Evolutionary conservation across 2,888 invertebrate genomes (phyloP), one percentile per base, ranked within the genome.

Genomic region (Ormyrus labotus): DNA sequence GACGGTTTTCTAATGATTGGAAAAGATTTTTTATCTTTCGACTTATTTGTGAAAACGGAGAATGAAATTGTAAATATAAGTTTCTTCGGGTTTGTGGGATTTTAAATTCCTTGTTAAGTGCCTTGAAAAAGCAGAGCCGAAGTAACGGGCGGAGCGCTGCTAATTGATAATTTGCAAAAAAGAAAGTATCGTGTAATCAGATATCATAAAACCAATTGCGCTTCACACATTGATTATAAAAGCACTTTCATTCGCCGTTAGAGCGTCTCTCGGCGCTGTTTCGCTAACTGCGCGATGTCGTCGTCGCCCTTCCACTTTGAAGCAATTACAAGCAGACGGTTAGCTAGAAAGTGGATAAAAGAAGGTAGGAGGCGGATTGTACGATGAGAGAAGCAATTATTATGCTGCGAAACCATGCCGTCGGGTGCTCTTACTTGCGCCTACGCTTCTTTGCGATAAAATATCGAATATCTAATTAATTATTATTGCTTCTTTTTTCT

Each of bases 361-460:
- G 69, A 69, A 69, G 47, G 48, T 69, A 48, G 58, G 9, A 48
- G 69, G 55, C 68, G 45, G 51, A 50, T 13, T 51, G 65, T 19
- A 47, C 47, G 9, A 6, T 9, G 64, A 64, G 64, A 47, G 64
- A 53, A 83, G 85, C 86, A 85, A 86, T 86, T 86, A 86, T 86
- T 85, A 86, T 85, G 85, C 86, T 82, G 83, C 83, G 78, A 78
- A 85, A 85, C 85, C 83, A 83, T 82, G 83, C 81, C 83, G 82
- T 70, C 69, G 65, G 50, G 11, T 19, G 34, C 55, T n/a, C 63
- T 45, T 53, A 10, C n/a, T 10, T 51, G 50, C 51, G 51, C 34
- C 45, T 19, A 53, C 19, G n/a, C 70, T 45, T 53, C 58, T 57
- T 9, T 51, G 50, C 51, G 51, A 8, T 51, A 51, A 67, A 19